phyloP scores from a whole-genome alignment of 2,113 vertebrate species.

The Petrocephalus microphthalmus region DNA sequence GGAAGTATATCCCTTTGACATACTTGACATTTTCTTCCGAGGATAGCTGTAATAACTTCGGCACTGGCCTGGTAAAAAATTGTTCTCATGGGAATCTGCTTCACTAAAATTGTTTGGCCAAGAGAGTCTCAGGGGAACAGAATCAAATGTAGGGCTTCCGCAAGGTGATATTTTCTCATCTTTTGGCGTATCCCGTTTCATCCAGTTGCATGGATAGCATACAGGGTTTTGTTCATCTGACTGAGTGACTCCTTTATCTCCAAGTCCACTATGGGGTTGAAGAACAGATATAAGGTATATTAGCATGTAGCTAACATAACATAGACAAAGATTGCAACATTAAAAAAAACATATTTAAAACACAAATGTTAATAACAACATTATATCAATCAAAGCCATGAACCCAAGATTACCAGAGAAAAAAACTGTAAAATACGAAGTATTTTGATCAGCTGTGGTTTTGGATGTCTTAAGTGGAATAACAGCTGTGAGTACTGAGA shows the following conservation, averaged over 20 bases:
- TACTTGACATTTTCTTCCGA: conserved; percentile 78
- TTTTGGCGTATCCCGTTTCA: conserved; percentile 59
- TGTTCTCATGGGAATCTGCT: conserved; percentile 63
- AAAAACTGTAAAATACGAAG: not conserved
- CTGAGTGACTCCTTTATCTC: conserved; percentile 64
- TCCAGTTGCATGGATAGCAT: conserved; percentile 80
- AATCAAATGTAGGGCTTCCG: conserved; percentile 58
- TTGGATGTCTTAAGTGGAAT: not conserved
- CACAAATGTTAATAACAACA: not conserved
- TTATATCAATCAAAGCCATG: not conserved
- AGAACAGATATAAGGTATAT: not conserved
- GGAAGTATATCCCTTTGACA: conserved; percentile 75
- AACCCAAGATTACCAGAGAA: not conserved
- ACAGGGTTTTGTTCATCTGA: conserved; percentile 60
- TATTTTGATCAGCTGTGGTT: not conserved
- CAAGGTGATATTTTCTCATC: conserved; percentile 52
- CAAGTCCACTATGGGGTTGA: conserved; percentile 52
- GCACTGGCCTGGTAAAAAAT: conserved; percentile 71
- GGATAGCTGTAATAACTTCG: conserved; percentile 93
- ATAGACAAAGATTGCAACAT: not conserved
- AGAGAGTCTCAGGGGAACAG: conserved; percentile 72
- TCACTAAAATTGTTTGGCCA: conserved; percentile 87
- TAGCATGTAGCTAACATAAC: not conserved
- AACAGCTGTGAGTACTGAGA: not conserved
- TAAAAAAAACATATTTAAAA: not conserved